phyloP scores from a whole-genome alignment of 2,113 vertebrate species.

The Campylomormyrus tamandua region DNA sequence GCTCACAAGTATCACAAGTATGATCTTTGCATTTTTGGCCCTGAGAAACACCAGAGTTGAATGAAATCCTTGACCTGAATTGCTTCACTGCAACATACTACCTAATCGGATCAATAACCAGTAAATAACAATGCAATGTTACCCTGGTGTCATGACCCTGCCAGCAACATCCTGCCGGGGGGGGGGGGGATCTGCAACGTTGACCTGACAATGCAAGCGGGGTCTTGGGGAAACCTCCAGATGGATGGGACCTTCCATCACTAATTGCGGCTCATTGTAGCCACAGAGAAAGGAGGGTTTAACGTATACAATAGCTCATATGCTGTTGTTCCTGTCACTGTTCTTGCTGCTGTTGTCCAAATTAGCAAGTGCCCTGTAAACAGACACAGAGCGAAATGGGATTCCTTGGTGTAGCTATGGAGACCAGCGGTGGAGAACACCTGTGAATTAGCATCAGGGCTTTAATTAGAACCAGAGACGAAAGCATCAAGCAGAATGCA shows the following conservation, averaged over 20 bases:
- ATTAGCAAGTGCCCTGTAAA: not conserved
- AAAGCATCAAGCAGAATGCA: slow-evolving; percentile 19
- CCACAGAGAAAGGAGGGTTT: not conserved
- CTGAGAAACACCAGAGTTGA: not conserved
- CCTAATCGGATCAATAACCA: not conserved
- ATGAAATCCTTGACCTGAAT: not conserved
- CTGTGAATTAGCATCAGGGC: slow-evolving; percentile 28
- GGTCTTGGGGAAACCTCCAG: not conserved
- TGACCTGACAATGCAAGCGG: not conserved
- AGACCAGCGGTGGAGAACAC: slow-evolving; percentile 31
- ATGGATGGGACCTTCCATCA: not conserved
- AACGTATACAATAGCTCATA: too few species aligned
- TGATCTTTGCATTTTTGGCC: not conserved
- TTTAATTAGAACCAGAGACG: slow-evolving; percentile 35
- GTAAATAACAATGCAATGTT: not conserved
- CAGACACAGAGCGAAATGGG: slow-evolving; percentile 11
- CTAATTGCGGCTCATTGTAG: not conserved
- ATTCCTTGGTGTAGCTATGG: slow-evolving; percentile 30
- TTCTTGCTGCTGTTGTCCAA: not conserved
- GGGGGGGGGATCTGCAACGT: not conserved
- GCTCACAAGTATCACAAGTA: not conserved
- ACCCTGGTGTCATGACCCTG: not conserved
- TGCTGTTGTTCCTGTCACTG: too few species aligned
- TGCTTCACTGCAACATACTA: not conserved
- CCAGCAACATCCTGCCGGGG: not conserved